phyloP scores from a whole-genome alignment of 2,888 invertebrate species.

The Syrphus vitripennis region DNA sequence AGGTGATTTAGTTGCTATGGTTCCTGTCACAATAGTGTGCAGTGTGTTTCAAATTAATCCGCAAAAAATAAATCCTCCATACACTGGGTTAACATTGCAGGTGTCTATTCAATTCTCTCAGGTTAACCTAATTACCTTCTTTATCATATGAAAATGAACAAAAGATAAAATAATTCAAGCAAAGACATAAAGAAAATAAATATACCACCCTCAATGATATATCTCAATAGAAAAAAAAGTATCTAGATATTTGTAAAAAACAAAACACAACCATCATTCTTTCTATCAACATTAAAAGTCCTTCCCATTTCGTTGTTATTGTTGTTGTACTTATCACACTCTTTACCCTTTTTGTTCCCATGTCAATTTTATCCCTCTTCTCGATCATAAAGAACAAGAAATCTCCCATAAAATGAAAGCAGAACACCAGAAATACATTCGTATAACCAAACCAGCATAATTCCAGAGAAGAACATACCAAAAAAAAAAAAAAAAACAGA shows the following conservation, averaged over 20 bases:
- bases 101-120: constrained; percentile 10
- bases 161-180: not conserved
- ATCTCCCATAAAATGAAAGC: constrained; percentile 44
- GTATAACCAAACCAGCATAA: constrained; percentile 16
- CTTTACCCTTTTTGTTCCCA: constrained; percentile 24
- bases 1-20: not conserved
- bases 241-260: not conserved
- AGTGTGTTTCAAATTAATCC: constrained; percentile 14
- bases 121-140: constrained; percentile 18
- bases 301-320: not conserved
- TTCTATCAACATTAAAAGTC: constrained; percentile 40
- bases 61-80: not conserved
- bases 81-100: constrained; percentile 5
- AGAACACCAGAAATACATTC: constrained; percentile 37
- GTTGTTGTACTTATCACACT: not conserved
- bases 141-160: not conserved
- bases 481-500: not conserved
- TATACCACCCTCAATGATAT: constrained; percentile 19
- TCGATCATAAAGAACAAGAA: not conserved
- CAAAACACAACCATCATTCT: not conserved
- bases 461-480: constrained; percentile 4
- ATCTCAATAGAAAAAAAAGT: not conserved
- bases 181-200: not conserved
- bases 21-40: constrained; percentile 27
- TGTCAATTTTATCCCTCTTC: constrained; percentile 19